Percentiles rank a stretch among this genome's conserved stretches.
phyloP scores from a whole-genome alignment of 1,140 invertebrate species.

The Diprion similis region DNA sequence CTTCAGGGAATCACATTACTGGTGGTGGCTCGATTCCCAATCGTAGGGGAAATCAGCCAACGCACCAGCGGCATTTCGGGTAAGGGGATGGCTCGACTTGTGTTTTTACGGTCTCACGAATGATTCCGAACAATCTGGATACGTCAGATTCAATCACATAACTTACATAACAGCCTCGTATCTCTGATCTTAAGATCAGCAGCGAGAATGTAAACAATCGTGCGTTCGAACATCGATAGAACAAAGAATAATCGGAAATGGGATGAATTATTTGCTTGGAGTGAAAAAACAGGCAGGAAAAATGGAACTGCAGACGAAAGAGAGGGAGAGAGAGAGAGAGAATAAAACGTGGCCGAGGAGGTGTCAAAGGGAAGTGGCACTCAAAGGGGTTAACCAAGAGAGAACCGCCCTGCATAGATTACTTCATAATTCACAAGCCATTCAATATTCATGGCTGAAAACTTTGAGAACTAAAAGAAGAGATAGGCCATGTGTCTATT shows the following conservation, averaged over 20 bases:
- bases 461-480: constrained; percentile 41
- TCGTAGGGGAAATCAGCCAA: not conserved
- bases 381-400: not conserved
- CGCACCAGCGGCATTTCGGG: not conserved
- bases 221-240: not conserved
- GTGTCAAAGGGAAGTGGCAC: too few relatives aligned
- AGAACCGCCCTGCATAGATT: not conserved
- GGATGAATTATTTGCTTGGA: too few relatives aligned
- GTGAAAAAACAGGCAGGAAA: too few relatives aligned
- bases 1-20: not conserved
- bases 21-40: not conserved
- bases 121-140: not conserved
- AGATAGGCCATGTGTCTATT: constrained; percentile 48
- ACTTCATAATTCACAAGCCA: constrained; percentile 15
- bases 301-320: too few relatives aligned
- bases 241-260: too few relatives aligned
- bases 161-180: not conserved
- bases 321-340: too few relatives aligned
- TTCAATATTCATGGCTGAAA: constrained; percentile 47
- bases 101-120: not conserved
- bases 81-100: not conserved
- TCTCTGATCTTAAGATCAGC: constrained; percentile 1
- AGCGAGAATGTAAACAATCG: not conserved
- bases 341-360: too few relatives aligned
- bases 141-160: constrained; percentile 5